phyloP scores from a whole-genome alignment of 2,113 vertebrate genomes.

The Anhinga rufa region DNA sequence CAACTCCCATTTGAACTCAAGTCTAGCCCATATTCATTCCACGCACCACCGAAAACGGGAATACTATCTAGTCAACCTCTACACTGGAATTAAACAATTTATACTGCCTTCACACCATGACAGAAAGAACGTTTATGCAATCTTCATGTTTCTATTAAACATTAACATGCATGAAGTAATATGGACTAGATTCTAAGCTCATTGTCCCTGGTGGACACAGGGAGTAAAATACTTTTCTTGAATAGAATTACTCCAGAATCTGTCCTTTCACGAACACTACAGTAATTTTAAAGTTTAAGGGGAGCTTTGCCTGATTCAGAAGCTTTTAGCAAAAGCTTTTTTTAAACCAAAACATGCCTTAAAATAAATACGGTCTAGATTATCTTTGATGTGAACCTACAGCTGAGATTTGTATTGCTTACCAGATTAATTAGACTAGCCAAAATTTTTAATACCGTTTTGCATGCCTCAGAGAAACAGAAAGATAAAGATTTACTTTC shows the following conservation, averaged over 20 bases:
- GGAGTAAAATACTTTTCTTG: background rate
- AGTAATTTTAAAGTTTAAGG: background rate
- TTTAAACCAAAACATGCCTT: background rate
- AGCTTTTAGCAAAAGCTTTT: background rate
- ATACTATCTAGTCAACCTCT: background rate
- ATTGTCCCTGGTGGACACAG: background rate
- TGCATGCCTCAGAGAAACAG: slow-evolving; percentile 15
- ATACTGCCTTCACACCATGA: background rate
- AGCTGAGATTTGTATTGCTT: background rate
- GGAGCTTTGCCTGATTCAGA: background rate
- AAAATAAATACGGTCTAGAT: background rate
- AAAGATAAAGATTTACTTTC: slow-evolving; percentile 42
- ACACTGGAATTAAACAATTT: background rate
- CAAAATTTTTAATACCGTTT: slow-evolving; percentile 1
- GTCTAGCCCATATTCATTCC: background rate
- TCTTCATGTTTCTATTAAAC: background rate
- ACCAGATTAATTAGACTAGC: background rate
- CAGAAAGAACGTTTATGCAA: background rate
- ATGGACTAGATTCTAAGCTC: background rate
- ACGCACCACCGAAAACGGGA: background rate
- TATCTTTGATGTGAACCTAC: background rate
- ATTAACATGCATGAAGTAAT: background rate
- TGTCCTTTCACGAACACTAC: background rate
- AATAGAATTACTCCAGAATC: background rate
- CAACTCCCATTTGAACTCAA: background rate